phyloP scores from a whole-genome alignment of 2,797 vertebrate species.

The Parauchenoglanis punctatus region DNA sequence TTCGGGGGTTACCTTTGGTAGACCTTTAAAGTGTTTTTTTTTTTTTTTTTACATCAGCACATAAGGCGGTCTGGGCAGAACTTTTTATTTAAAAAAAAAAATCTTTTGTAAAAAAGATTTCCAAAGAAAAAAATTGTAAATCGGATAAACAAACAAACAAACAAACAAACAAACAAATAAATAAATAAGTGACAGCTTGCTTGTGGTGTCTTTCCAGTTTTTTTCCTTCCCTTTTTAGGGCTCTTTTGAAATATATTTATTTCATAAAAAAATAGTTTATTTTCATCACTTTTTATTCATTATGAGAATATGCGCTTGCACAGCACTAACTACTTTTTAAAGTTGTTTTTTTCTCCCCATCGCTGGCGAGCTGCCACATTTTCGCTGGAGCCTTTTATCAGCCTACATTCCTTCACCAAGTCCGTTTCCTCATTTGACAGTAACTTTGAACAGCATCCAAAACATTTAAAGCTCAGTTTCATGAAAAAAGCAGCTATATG shows the following conservation, averaged over 20 bases:
- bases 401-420: background rate
- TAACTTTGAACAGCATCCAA: conserved; percentile 37
- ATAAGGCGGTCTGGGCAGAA: too few relatives aligned
- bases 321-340: background rate
- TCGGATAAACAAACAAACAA: too few relatives aligned
- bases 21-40: too few relatives aligned
- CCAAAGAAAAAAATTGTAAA: too few relatives aligned
- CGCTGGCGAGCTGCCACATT: background rate
- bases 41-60: too few relatives aligned
- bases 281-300: background rate
- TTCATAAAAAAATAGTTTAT: background rate
- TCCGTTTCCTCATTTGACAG: background rate
- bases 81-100: too few relatives aligned
- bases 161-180: too few relatives aligned
- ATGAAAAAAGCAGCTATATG: background rate
- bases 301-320: background rate
- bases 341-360: background rate
- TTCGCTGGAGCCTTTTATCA: background rate
- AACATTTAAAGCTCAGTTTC: conserved; percentile 1
- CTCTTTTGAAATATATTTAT: background rate
- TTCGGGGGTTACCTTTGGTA: too few relatives aligned
- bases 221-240: background rate
- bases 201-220: background rate
- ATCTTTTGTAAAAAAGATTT: too few relatives aligned
- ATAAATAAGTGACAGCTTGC: too few relatives aligned